phyloP scores from a whole-genome alignment of 2,113 vertebrate species.

The Charadrius vociferus region DNA sequence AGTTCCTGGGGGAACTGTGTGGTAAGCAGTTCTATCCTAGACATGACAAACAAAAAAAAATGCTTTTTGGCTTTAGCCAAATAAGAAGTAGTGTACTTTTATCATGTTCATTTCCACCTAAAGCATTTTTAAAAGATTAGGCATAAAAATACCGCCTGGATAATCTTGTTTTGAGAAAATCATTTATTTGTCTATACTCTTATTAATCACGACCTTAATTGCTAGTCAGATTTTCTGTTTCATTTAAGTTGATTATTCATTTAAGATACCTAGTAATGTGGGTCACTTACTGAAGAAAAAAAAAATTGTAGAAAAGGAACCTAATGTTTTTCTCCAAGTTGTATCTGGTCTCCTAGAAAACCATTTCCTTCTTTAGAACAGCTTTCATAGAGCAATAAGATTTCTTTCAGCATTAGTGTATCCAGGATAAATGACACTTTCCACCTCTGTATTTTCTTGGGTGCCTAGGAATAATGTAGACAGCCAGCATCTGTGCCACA shows the following conservation, averaged over 20 bases:
- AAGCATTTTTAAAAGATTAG: neutral
- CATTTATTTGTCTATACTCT: neutral
- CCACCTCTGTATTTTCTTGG: slow-evolving; percentile 62
- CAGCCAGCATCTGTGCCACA: slow-evolving; percentile 37
- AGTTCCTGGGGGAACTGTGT: neutral
- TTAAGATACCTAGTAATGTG: neutral
- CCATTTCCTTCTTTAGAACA: neutral
- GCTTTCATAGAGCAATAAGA: slow-evolving; percentile 15
- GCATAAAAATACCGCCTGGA: neutral
- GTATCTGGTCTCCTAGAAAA: slow-evolving; percentile 9
- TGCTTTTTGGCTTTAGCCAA: neutral
- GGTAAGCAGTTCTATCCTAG: neutral
- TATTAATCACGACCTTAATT: neutral
- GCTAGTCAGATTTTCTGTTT: neutral
- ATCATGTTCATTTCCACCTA: neutral
- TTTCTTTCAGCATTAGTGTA: slow-evolving; percentile 36
- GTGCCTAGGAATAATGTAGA: slow-evolving; percentile 53
- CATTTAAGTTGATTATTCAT: neutral
- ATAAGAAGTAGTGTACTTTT: neutral
- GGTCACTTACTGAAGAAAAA: neutral
- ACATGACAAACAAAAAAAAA: neutral
- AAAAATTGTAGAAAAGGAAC: neutral
- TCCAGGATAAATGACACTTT: slow-evolving; percentile 44
- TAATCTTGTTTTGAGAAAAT: neutral
- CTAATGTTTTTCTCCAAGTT: slow-evolving; percentile 7